phyloP scores from a whole-genome alignment of 2,113 vertebrate species.

The Dromiciops gliroides region DNA sequence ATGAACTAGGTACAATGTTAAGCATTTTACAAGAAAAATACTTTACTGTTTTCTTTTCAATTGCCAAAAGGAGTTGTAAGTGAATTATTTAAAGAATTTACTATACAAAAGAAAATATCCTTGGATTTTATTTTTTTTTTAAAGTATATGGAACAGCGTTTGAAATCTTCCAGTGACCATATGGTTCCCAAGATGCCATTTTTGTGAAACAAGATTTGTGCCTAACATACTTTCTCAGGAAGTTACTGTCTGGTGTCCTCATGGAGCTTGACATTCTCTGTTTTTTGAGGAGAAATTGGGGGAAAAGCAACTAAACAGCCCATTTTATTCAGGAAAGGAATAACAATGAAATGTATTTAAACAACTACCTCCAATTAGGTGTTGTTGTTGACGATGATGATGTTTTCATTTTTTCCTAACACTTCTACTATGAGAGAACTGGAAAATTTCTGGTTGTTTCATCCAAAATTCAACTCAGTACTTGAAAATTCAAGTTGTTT shows the following conservation, averaged over 20 bases:
- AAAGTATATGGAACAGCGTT: constrained; percentile 72
- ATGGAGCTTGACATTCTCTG: constrained; percentile 51
- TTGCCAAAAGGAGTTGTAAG: constrained; percentile 79
- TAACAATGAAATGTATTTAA: constrained; percentile 45
- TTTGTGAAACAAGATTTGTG: constrained; percentile 58
- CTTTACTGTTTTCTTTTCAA: constrained; percentile 80
- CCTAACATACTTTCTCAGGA: constrained; percentile 7
- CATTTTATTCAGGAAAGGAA: neutral
- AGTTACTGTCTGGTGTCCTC: constrained; percentile 3
- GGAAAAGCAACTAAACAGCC: neutral
- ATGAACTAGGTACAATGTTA: constrained; percentile 82
- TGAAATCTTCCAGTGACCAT: constrained; percentile 2
- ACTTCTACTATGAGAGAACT: constrained; percentile 55
- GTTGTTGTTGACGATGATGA: no score
- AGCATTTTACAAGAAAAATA: constrained; percentile 88
- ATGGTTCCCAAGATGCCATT: neutral
- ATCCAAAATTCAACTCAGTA: constrained; percentile 55
- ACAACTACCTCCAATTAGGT: constrained; percentile 35
- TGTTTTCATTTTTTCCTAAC: constrained; percentile 40
- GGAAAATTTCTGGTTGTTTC: constrained; percentile 59
- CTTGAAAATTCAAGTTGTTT: constrained; percentile 66
- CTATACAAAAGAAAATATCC: constrained; percentile 81
- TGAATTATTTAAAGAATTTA: constrained; percentile 81
- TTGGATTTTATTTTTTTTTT: constrained; percentile 78
- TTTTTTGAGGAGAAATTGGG: constrained; percentile 50